Conservation (phyloP, 1,140 invertebrate genomes). For the Drosophila elegans region DNA sequence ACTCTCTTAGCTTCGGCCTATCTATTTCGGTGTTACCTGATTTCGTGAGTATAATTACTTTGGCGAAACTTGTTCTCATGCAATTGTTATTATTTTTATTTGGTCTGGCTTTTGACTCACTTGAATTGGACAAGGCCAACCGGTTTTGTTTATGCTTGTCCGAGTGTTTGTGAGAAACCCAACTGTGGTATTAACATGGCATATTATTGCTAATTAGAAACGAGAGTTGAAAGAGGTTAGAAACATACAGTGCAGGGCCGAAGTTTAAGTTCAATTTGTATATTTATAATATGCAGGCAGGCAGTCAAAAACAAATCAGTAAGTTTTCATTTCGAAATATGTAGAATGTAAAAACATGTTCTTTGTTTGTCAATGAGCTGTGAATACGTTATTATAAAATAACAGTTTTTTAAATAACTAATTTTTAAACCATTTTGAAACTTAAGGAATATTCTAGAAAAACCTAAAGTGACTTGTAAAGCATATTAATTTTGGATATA, state of each 20-base stretch:
- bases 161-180: conserved; percentile 20
- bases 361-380: no score
- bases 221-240: conserved; percentile 4
- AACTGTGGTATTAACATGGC: conserved; percentile 25
- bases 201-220: conserved; percentile 32
- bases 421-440: no score
- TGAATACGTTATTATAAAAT: no score
- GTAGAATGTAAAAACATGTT: no score
- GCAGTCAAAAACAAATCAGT: neutral
- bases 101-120: conserved; percentile 28
- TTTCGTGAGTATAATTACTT: conserved; percentile 14
- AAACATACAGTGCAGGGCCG: neutral
- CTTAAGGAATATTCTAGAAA: no score
- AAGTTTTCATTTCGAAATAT: no score
- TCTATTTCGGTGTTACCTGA: conserved; percentile 6
- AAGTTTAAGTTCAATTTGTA: no score
- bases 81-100: conserved; percentile 41
- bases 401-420: no score
- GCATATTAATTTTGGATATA: no score
- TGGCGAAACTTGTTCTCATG: conserved; percentile 20
- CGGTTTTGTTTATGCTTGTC: conserved; percentile 34
- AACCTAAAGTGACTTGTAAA: no score
- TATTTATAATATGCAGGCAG: neutral
- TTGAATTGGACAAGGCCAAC: conserved; percentile 56
- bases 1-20: conserved; percentile 11